Conservation (phyloP, 1,140 invertebrate species). For the Acromyrmex echinatior region DNA sequence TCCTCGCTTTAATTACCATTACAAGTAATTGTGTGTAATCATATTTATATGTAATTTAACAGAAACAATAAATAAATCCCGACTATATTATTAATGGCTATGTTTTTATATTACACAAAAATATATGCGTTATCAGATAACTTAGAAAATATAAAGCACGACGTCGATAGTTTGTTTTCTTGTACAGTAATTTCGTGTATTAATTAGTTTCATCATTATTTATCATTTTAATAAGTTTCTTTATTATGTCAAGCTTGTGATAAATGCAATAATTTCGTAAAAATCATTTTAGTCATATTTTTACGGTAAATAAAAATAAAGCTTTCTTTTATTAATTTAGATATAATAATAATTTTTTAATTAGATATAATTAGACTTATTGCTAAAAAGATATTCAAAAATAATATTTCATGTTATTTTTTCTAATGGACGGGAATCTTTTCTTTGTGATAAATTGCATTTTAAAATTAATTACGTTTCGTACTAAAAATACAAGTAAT, state of each 20-base stretch:
- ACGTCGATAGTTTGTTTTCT: neutral
- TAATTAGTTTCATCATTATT: neutral
- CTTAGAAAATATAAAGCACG: constrained; percentile 28
- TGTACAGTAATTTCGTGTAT: neutral
- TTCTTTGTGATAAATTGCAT: neutral
- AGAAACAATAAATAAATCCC: constrained; percentile 30
- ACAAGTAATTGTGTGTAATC: neutral
- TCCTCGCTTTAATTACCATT: neutral
- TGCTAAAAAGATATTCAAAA: neutral
- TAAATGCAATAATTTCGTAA: neutral
- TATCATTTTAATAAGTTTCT: neutral
- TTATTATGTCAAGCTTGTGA: neutral
- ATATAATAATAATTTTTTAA: neutral
- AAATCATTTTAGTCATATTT: neutral
- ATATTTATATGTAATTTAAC: constrained; percentile 36
- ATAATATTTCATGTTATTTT: neutral
- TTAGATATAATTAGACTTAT: neutral
- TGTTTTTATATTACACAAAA: constrained; percentile 19
- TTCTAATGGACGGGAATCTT: neutral
- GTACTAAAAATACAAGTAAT: neutral
- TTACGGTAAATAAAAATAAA: neutral
- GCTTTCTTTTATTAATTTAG: neutral
- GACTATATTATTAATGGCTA: neutral
- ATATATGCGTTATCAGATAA: neutral
- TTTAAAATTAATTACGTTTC: neutral